These are phyloP conservation scores for Nettapus auritus DNA, from an alignment of 2,113 vertebrate genomes.

Conservation along the genomic window DNA sequence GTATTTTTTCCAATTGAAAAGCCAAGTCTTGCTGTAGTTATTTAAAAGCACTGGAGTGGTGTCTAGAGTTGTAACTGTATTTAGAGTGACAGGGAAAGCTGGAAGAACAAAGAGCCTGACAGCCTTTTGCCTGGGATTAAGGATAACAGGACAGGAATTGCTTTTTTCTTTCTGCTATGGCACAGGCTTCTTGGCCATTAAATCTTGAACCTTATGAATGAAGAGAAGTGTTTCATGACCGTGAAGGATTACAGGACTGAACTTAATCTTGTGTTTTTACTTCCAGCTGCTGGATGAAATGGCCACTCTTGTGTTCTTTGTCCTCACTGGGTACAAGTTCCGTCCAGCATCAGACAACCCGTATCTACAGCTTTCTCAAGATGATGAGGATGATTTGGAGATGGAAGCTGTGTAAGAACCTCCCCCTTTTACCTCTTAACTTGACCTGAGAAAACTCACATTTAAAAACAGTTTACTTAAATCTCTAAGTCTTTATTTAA, in stretches of 20 bases:
- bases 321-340: slow-evolving; percentile 89
- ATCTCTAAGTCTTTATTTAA: not conserved
- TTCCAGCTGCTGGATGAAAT: slow-evolving; percentile 85
- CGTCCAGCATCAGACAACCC: slow-evolving; percentile 88
- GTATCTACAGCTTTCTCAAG: slow-evolving; percentile 87
- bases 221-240: not conserved
- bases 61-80: not conserved
- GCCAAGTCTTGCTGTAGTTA: not conserved
- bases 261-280: not conserved
- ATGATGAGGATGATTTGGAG: slow-evolving; percentile 86
- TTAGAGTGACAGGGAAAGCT: not conserved
- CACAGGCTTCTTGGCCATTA: not conserved
- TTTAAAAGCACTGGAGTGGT: not conserved
- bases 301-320: slow-evolving; percentile 86
- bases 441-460: not conserved
- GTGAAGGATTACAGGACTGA: not conserved
- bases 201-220: not conserved
- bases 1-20: not conserved
- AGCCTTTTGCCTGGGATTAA: not conserved
- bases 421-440: not conserved
- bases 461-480: not conserved
- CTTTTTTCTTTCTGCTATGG: not conserved
- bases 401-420: slow-evolving; percentile 88
- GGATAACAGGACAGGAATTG: not conserved
- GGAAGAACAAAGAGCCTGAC: slow-evolving; percentile 16